Evolutionary conservation across 2,888 invertebrate genomes (phyloP).

Genomic region (Anticlea derivata): DNA sequence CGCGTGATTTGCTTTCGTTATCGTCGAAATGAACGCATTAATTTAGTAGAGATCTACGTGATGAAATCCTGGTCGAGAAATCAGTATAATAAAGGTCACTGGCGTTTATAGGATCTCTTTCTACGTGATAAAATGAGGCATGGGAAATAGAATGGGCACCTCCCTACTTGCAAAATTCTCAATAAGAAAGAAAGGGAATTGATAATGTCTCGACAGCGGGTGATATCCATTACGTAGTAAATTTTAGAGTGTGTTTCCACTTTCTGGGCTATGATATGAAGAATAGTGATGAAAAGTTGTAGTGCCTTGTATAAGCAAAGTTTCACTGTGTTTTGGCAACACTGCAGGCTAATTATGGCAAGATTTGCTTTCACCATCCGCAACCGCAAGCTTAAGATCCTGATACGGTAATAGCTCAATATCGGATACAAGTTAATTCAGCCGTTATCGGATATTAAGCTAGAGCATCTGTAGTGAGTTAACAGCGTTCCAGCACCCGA

Average conservation of each 20-base stretch:
- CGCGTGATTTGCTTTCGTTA: constrained; percentile 47
- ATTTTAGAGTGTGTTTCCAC: too few relatives aligned
- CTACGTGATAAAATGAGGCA: constrained; percentile 3
- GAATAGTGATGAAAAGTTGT: too few relatives aligned
- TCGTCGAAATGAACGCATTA: constrained; percentile 43
- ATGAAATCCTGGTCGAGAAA: constrained; percentile 15
- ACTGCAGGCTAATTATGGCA: too few relatives aligned
- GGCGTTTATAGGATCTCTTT: background rate
- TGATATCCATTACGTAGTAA: too few relatives aligned
- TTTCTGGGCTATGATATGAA: too few relatives aligned
- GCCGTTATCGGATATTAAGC: constrained; percentile 26
- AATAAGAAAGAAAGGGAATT: too few relatives aligned
- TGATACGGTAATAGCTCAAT: too few relatives aligned
- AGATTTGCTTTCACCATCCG: too few relatives aligned
- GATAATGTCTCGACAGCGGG: too few relatives aligned
- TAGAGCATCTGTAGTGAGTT: constrained; percentile 14
- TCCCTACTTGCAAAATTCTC: background rate
- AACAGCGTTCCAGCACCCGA: constrained; percentile 10
- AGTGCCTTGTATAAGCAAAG: too few relatives aligned
- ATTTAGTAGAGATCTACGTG: constrained; percentile 31
- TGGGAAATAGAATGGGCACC: background rate
- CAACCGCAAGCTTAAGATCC: too few relatives aligned
- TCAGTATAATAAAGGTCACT: constrained; percentile 3
- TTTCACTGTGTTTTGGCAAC: too few relatives aligned
- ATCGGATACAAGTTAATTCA: constrained; percentile 19